phyloP scores from a whole-genome alignment of 2,113 vertebrate species.

The Excalfactoria chinensis region DNA sequence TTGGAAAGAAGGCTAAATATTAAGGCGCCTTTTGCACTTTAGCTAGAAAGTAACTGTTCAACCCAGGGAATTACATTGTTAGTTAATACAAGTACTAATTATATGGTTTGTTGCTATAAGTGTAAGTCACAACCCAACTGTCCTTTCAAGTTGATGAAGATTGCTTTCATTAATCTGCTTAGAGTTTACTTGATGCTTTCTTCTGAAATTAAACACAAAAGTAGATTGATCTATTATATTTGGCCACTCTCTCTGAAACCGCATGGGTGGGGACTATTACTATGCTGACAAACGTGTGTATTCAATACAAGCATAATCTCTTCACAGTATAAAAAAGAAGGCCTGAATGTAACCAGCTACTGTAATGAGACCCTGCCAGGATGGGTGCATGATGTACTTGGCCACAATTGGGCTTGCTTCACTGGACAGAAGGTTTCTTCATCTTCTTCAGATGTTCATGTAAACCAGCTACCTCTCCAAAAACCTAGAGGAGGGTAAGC shows the following conservation, averaged over 20 bases:
- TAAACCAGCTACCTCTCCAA: neutral
- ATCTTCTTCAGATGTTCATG: conserved; percentile 25
- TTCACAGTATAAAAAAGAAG: conserved; percentile 85
- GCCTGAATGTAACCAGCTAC: conserved; percentile 84
- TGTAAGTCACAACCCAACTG: neutral
- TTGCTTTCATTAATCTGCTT: neutral
- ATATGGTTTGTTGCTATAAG: neutral
- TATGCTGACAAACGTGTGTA: neutral
- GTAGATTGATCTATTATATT: neutral
- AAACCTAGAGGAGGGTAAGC: conserved; percentile 36
- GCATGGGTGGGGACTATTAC: neutral
- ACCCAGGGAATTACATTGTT: neutral
- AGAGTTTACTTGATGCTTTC: neutral
- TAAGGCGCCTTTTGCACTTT: neutral
- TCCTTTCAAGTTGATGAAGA: neutral
- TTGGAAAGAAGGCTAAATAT: neutral
- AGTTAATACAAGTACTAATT: neutral
- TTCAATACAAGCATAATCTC: neutral
- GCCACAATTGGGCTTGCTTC: conserved; percentile 96
- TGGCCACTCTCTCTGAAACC: neutral
- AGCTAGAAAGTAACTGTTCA: neutral
- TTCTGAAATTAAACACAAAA: neutral
- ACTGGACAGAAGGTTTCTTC: conserved; percentile 80
- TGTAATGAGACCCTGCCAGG: conserved; percentile 93
- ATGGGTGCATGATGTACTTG: conserved; percentile 94